Conservation (phyloP, 1,140 invertebrate genomes). For the Solenopsis invicta region DNA sequence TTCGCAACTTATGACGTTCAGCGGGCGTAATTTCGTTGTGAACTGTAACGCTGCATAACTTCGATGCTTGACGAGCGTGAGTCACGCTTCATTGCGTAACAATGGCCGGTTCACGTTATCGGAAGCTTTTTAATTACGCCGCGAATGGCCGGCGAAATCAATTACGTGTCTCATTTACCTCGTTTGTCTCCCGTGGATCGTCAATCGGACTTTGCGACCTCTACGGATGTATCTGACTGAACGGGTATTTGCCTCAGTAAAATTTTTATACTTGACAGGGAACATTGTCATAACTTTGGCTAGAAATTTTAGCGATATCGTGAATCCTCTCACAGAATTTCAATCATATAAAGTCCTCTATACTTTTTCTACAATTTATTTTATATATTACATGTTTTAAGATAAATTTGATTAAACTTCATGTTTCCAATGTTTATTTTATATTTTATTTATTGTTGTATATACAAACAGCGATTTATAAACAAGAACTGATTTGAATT, state of each 20-base stretch:
- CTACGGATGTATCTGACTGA: conserved; percentile 4
- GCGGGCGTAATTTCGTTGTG: conserved; percentile 58
- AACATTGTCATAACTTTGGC: not conserved
- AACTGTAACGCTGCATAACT: conserved; percentile 60
- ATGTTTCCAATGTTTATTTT: not conserved
- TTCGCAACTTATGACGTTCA: conserved; percentile 63
- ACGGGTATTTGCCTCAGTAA: not conserved
- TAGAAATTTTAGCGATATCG: not conserved
- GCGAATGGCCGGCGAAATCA: conserved; percentile 53
- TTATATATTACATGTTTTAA: not conserved
- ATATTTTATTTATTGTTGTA: not conserved
- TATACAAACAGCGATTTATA: not conserved
- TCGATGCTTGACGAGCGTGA: conserved; percentile 53
- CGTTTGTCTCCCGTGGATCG: conserved; percentile 37
- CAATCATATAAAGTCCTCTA: too few species aligned
- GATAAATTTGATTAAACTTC: not conserved
- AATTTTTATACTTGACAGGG: not conserved
- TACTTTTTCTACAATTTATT: not conserved
- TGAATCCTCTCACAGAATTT: not conserved
- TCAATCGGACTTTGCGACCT: conserved; percentile 20
- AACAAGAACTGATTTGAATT: not conserved
- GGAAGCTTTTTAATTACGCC: conserved; percentile 62
- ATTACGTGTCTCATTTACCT: conserved; percentile 63
- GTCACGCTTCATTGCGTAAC: conserved; percentile 57
- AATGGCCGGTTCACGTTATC: conserved; percentile 53